Conservation (phyloP, 2,888 invertebrate genomes). For the Oeneis ivallda region DNA sequence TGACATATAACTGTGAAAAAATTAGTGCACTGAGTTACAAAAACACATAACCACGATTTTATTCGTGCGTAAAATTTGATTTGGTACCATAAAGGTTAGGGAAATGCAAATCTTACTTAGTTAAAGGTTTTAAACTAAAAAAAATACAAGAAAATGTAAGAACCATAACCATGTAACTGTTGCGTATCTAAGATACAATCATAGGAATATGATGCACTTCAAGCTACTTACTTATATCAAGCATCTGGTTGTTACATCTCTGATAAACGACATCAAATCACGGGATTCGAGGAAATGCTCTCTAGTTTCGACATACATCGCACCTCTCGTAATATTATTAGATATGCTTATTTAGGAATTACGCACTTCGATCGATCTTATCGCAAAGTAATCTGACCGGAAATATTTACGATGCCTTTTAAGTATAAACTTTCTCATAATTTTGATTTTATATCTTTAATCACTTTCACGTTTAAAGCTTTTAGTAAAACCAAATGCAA, state of each 20-base stretch:
- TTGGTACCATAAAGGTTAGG: too few species aligned
- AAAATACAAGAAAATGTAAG: conserved; percentile 34
- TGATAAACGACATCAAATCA: conserved; percentile 53
- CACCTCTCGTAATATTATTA: background rate
- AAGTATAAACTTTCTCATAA: conserved; percentile 22
- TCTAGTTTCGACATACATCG: conserved; percentile 46
- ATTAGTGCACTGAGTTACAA: too few species aligned
- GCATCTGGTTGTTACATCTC: conserved; percentile 51
- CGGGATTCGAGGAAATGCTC: conserved; percentile 55
- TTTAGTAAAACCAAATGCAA: background rate
- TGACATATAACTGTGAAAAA: too few species aligned
- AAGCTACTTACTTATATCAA: conserved; percentile 53
- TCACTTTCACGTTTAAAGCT: conserved; percentile 26
- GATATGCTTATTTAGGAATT: conserved; percentile 49
- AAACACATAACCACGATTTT: background rate
- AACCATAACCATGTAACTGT: conserved; percentile 43
- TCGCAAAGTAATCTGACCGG: conserved; percentile 38
- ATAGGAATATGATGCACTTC: conserved; percentile 52
- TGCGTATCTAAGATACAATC: conserved; percentile 53
- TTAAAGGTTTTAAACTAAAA: background rate
- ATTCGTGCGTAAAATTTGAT: background rate
- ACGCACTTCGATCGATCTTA: conserved; percentile 56
- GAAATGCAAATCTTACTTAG: background rate
- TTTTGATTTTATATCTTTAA: conserved; percentile 13
- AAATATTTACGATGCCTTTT: conserved; percentile 16